A percentile compares a stretch with the other conserved stretches of the same genome.
phyloP scores from a whole-genome alignment of 2,113 vertebrate species.

The Nothobranchius kuhntae region DNA sequence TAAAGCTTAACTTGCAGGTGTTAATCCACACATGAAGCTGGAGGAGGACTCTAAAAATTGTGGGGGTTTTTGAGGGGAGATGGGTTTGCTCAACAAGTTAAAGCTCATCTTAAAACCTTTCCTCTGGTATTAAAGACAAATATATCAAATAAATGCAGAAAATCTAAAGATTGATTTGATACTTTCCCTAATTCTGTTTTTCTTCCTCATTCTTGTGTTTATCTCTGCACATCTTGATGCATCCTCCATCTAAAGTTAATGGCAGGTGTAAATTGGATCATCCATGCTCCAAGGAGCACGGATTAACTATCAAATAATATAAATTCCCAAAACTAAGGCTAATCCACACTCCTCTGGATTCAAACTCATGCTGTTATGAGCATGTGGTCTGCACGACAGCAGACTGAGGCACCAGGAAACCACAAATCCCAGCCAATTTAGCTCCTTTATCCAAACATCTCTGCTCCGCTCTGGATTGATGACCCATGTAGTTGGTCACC shows the following conservation, averaged over 20 bases:
- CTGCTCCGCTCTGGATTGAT: conserved; percentile 65
- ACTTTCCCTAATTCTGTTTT: conserved; percentile 6
- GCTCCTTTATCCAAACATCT: conserved; percentile 72
- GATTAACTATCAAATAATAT: conserved; percentile 74
- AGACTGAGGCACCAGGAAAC: conserved; percentile 65
- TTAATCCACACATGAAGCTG: conserved; percentile 40
- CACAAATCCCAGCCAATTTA: conserved; percentile 73
- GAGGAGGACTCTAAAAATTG: conserved; percentile 39
- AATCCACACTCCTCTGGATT: conserved; percentile 70
- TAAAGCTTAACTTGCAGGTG: conserved; percentile 60
- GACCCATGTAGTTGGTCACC: conserved; percentile 76
- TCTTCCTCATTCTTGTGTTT: neutral
- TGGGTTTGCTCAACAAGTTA: conserved; percentile 51
- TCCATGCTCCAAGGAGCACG: conserved; percentile 65
- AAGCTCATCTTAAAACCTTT: conserved; percentile 34
- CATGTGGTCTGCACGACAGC: conserved; percentile 64
- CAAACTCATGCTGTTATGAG: conserved; percentile 66
- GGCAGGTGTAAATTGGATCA: conserved; percentile 75
- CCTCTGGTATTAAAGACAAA: conserved; percentile 28
- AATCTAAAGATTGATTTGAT: neutral
- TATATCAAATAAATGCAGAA: conserved; percentile 14
- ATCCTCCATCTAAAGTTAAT: conserved; percentile 61
- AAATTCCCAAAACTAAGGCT: conserved; percentile 65
- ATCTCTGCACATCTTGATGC: conserved; percentile 47
- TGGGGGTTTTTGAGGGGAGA: conserved; percentile 21